Evolutionary conservation across 2,888 invertebrate genomes (phyloP).

Genomic region (Tethea ocularis): DNA sequence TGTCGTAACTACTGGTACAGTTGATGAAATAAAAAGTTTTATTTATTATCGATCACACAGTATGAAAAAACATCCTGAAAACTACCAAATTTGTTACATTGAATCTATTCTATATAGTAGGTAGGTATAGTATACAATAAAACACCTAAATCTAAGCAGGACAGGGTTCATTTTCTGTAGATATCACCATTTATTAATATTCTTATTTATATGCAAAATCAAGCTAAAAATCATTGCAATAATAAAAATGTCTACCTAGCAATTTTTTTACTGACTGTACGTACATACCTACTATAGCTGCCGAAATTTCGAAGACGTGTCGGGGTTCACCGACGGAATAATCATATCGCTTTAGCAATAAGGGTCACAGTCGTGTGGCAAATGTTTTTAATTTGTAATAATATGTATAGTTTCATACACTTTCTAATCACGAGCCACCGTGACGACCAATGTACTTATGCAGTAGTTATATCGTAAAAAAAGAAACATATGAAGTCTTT

Average conservation of each 20-base stretch:
- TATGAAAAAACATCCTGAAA: too few relatives aligned
- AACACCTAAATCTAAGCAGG: too few relatives aligned
- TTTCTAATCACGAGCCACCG: slow-evolving; percentile 71
- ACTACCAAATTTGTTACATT: too few relatives aligned
- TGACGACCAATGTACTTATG: background rate
- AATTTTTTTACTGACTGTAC: slow-evolving; percentile 45
- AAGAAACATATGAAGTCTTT: background rate
- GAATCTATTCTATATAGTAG: too few relatives aligned
- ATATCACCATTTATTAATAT: too few relatives aligned
- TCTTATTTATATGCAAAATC: too few relatives aligned
- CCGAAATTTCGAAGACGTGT: slow-evolving; percentile 53
- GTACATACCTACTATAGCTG: slow-evolving; percentile 47
- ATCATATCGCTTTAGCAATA: slow-evolving; percentile 40
- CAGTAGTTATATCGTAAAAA: background rate
- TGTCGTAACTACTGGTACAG: slow-evolving; percentile 65
- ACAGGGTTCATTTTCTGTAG: too few relatives aligned
- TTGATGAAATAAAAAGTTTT: slow-evolving; percentile 28
- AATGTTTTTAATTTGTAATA: slow-evolving; percentile 67
- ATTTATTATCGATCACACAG: too few relatives aligned
- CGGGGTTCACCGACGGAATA: slow-evolving; percentile 45
- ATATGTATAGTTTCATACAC: slow-evolving; percentile 54
- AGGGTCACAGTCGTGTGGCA: slow-evolving; percentile 64
- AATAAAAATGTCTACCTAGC: background rate
- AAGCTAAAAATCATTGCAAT: background rate
- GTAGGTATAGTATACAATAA: too few relatives aligned